Percentiles rank a stretch among this genome's conserved stretches.
Evolutionary conservation across 2,113 vertebrate species (phyloP).

Genomic region (Silurus glanis): DNA sequence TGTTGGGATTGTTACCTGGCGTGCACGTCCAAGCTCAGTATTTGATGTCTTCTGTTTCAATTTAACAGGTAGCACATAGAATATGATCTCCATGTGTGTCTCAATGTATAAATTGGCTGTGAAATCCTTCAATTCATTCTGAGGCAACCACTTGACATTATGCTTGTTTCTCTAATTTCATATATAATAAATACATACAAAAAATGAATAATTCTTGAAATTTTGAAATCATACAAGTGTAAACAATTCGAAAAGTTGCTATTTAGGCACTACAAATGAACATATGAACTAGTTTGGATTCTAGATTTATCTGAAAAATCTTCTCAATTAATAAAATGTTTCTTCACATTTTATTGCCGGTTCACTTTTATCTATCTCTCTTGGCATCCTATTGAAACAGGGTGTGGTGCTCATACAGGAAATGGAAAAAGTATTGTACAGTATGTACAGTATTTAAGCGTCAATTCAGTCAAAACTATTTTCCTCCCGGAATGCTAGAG

Average conservation of each 20-base stretch:
- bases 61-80: constrained; percentile 75
- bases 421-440: constrained; percentile 20
- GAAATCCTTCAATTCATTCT: background rate
- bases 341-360: background rate
- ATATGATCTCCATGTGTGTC: no score
- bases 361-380: background rate
- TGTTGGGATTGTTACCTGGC: constrained; percentile 76
- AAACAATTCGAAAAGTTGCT: background rate
- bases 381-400: constrained; percentile 31
- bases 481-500: constrained; percentile 38
- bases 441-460: background rate
- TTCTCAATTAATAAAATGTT: background rate
- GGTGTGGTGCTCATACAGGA: constrained; percentile 26
- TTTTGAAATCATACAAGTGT: background rate
- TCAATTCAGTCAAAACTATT: constrained; percentile 35
- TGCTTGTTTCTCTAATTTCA: background rate
- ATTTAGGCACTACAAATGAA: background rate
- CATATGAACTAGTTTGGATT: background rate
- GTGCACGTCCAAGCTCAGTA: rapidly evolving
- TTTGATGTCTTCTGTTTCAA: constrained; percentile 84
- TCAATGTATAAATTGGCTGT: background rate
- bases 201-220: background rate
- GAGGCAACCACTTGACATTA: background rate
- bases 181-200: background rate
- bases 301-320: background rate